Evolutionary conservation across 2,113 vertebrate genomes (phyloP).

Genomic region (Scophthalmus maximus): DNA sequence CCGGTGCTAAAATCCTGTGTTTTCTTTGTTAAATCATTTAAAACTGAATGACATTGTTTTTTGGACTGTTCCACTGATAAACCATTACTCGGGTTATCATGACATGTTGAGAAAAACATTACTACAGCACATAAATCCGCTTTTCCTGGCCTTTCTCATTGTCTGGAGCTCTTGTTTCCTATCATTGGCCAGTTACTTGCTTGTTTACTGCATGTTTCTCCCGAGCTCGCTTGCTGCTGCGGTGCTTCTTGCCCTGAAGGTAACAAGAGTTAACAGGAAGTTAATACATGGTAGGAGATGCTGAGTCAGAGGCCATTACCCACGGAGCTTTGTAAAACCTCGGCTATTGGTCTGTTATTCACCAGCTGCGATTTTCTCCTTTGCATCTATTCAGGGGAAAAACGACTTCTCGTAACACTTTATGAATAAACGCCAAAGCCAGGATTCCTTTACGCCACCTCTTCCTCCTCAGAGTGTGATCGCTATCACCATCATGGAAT

Average conservation of each 20-base stretch:
- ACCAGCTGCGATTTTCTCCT: not conserved
- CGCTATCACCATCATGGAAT: not conserved
- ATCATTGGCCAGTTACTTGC: not conserved
- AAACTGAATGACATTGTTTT: too few relatives aligned
- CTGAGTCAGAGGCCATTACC: not conserved
- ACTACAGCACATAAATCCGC: too few relatives aligned
- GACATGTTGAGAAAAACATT: too few relatives aligned
- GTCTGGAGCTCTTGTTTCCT: not conserved
- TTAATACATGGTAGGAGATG: slow-evolving; percentile 8
- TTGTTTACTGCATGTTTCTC: not conserved
- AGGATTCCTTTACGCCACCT: not conserved
- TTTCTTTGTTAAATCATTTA: too few relatives aligned
- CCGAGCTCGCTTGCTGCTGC: not conserved
- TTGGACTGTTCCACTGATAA: too few relatives aligned
- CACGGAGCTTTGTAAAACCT: not conserved
- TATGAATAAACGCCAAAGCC: not conserved
- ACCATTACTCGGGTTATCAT: too few relatives aligned
- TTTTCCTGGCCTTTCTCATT: not conserved
- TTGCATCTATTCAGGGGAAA: not conserved
- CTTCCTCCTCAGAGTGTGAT: not conserved
- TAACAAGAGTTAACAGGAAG: slow-evolving; percentile 9
- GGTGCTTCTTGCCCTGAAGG: not conserved
- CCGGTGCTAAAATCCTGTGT: too few relatives aligned
- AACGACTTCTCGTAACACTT: not conserved
- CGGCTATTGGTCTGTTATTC: not conserved